phyloP scores from a whole-genome alignment of 2,113 vertebrate species.

The Callopanchax toddi region DNA sequence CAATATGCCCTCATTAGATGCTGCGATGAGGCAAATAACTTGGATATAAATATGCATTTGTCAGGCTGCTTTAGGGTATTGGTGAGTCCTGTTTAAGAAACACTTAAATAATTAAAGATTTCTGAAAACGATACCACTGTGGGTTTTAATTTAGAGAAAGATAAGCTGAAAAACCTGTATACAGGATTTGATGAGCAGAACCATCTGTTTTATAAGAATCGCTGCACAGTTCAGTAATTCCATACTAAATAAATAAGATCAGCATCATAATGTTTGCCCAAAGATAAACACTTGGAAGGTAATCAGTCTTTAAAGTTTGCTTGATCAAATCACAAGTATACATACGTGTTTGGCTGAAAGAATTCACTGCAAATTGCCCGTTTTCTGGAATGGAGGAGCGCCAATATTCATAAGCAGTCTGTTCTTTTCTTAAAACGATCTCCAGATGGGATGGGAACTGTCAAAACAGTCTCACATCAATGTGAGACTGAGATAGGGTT shows the following conservation, averaged over 20 bases:
- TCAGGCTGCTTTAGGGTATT: constrained; percentile 32
- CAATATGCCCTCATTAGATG: constrained; percentile 54
- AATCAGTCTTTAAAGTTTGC: constrained; percentile 64
- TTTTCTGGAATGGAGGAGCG: constrained; percentile 67
- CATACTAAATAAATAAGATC: constrained; percentile 26
- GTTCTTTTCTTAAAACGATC: constrained; percentile 69
- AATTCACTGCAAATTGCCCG: constrained; percentile 63
- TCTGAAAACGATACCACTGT: constrained; percentile 45
- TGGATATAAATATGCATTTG: constrained; percentile 46
- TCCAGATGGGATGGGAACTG: constrained; percentile 72
- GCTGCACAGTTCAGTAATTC: constrained; percentile 34
- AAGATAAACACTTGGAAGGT: constrained; percentile 42
- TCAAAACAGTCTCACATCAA: constrained; percentile 76
- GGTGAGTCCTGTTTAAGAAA: constrained; percentile 21
- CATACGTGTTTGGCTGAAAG: constrained; percentile 63
- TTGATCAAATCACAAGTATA: constrained; percentile 57
- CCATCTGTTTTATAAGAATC: constrained; percentile 60
- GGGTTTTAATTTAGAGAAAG: constrained; percentile 50
- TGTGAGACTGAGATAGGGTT: constrained; percentile 72
- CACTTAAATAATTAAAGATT: constrained; percentile 43
- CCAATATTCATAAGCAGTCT: constrained; percentile 76
- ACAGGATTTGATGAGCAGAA: constrained; percentile 51
- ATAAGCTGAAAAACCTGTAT: constrained; percentile 38
- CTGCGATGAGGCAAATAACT: constrained; percentile 45
- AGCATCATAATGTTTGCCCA: constrained; percentile 38